Percentiles rank a stretch among this genome's conserved stretches.
Conservation (phyloP, 1,140 invertebrate species). For the Trichoplusia ni region DNA sequence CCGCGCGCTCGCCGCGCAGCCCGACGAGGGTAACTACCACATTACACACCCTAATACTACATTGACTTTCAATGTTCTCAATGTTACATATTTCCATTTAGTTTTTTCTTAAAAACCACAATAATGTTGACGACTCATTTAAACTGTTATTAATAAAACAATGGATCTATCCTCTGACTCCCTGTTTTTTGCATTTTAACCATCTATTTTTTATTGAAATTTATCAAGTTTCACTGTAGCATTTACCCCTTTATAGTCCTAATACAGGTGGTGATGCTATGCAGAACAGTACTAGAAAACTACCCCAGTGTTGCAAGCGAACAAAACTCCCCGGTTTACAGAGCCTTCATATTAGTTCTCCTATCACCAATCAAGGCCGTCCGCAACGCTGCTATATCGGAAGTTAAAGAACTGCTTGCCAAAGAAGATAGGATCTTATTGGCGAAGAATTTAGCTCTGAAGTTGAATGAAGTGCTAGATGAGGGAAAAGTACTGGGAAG, state of each 20-base stretch:
- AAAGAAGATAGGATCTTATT: conserved; percentile 52
- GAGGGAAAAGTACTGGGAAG: conserved; percentile 67
- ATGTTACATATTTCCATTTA: no score
- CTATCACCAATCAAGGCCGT: conserved; percentile 64
- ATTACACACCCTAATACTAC: not conserved
- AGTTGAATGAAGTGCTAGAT: conserved; percentile 71
- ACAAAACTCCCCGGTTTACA: conserved; percentile 58
- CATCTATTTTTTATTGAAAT: conserved; percentile 20
- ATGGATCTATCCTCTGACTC: no score
- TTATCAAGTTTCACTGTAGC: conserved; percentile 63
- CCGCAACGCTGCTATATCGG: conserved; percentile 50
- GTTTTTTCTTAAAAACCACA: no score
- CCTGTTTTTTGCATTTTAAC: no score
- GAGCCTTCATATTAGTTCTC: conserved; percentile 60
- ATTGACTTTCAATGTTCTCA: no score
- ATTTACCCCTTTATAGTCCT: conserved; percentile 81
- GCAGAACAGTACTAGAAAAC: conserved; percentile 72
- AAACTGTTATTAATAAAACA: no score
- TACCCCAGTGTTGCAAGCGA: conserved; percentile 65
- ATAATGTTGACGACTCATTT: no score
- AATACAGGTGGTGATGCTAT: conserved; percentile 75
- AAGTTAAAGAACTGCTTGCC: conserved; percentile 58
- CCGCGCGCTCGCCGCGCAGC: conserved; percentile 87
- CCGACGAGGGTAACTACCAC: conserved; percentile 83
- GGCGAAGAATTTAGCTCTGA: conserved; percentile 61